Conservation (phyloP, 2,113 vertebrate genomes). For the Pandion haliaetus region DNA sequence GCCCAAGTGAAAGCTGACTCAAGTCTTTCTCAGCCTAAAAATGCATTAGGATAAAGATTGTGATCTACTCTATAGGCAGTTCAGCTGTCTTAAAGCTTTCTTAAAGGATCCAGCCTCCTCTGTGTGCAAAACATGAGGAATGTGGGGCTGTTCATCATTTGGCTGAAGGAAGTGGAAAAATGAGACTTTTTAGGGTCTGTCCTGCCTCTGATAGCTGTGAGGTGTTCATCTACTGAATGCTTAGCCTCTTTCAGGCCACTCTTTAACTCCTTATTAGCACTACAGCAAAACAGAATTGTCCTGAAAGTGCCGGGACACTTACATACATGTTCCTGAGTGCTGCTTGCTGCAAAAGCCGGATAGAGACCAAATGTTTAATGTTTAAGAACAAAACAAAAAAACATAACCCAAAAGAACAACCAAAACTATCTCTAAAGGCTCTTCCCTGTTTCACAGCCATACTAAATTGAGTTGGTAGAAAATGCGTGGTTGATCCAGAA, state of each 20-base stretch:
- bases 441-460: not conserved
- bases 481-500: not conserved
- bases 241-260: not conserved
- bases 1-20: not conserved
- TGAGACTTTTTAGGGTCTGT: not conserved
- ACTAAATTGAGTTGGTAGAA: not conserved
- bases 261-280: not conserved
- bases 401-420: not conserved
- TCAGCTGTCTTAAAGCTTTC: not conserved
- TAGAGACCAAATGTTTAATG: not conserved
- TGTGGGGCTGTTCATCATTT: not conserved
- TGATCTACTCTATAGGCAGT: not conserved
- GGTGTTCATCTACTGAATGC: not conserved
- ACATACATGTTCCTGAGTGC: rapidly evolving
- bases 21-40: not conserved
- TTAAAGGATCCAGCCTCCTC: not conserved
- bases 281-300: not conserved
- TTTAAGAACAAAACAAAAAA: not conserved
- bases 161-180: not conserved
- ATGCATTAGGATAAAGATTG: not conserved
- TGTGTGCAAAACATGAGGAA: not conserved
- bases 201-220: not conserved
- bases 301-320: not conserved
- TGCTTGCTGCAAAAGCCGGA: not conserved
- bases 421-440: not conserved